Percentiles rank a stretch among this genome's conserved stretches.
These are phyloP conservation scores for Plodia interpunctella DNA, from an alignment of 1,140 invertebrate genomes.

Conservation along the genomic window DNA sequence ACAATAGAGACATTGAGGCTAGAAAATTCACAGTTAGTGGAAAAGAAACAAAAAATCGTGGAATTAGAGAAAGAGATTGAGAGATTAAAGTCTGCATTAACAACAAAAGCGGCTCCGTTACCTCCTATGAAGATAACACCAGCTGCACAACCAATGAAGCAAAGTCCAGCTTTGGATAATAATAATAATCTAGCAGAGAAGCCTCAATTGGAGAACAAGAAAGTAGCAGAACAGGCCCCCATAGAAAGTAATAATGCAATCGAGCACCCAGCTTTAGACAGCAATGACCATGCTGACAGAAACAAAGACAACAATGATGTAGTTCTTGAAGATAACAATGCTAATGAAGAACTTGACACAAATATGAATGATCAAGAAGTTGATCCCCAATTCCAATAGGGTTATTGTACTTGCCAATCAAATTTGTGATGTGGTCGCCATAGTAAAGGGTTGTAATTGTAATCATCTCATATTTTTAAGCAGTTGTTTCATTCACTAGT, in stretches of 20 bases:
- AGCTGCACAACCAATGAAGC: conserved; percentile 56
- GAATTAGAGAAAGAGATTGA: conserved; percentile 59
- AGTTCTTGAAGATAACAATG: conserved; percentile 56
- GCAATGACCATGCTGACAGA: not conserved
- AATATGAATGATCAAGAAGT: conserved; percentile 66
- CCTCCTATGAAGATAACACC: conserved; percentile 56
- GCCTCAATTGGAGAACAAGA: conserved; percentile 31
- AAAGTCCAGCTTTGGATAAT: conserved; percentile 52
- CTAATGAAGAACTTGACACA: conserved; percentile 62
- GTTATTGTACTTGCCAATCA: not conserved
- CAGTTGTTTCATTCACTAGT: no score
- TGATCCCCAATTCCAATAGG: conserved; percentile 42
- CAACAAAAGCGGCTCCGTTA: conserved; percentile 54
- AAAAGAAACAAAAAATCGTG: conserved; percentile 56
- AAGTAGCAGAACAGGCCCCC: not conserved
- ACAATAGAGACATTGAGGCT: conserved; percentile 59
- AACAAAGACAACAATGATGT: not conserved
- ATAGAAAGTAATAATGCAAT: not conserved
- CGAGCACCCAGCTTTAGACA: not conserved
- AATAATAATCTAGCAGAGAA: conserved; percentile 54
- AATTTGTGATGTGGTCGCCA: not conserved
- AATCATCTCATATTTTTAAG: not conserved
- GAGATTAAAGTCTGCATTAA: conserved; percentile 48
- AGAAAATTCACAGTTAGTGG: conserved; percentile 52
- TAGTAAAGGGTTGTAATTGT: not conserved